A percentile compares a stretch with the other conserved stretches of the same genome.
Conservation (phyloP, 1,140 invertebrate genomes). For the Drosophila nigrodunni region DNA sequence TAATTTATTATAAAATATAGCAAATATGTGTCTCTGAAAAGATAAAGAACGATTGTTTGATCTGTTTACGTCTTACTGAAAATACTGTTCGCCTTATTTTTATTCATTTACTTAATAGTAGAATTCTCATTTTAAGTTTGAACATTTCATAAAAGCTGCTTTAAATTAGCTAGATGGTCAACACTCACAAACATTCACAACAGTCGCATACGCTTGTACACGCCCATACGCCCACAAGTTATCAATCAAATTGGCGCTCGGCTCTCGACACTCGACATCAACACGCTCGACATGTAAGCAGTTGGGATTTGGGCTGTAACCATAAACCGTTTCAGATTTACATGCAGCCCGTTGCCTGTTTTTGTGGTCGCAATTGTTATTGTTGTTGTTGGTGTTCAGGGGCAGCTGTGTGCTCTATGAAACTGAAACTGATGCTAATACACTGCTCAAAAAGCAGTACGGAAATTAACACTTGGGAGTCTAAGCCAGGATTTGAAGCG, state of each 20-base stretch:
- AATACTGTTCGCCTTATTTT: too few relatives aligned
- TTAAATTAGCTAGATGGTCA: too few relatives aligned
- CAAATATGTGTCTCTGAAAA: too few relatives aligned
- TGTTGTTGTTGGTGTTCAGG: slow-evolving; percentile 4
- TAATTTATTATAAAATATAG: too few relatives aligned
- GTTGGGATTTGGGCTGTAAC: slow-evolving; percentile 70
- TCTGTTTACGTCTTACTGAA: too few relatives aligned
- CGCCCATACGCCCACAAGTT: slow-evolving; percentile 60
- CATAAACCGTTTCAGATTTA: slow-evolving; percentile 79
- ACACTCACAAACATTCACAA: neutral
- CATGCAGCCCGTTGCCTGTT: slow-evolving; percentile 53
- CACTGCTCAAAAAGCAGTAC: too few relatives aligned
- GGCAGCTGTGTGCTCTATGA: slow-evolving; percentile 27
- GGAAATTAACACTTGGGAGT: too few relatives aligned
- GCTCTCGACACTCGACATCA: slow-evolving; percentile 52
- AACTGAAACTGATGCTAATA: slow-evolving; percentile 5
- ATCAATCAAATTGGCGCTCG: slow-evolving; percentile 73
- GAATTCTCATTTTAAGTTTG: too few relatives aligned
- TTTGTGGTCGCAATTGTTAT: slow-evolving; percentile 63
- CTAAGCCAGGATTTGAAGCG: too few relatives aligned
- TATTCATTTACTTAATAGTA: too few relatives aligned
- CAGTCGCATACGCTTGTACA: slow-evolving; percentile 1
- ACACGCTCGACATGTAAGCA: slow-evolving; percentile 51
- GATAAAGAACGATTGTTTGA: too few relatives aligned
- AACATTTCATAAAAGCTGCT: too few relatives aligned